Evolutionary conservation across 2,113 vertebrate genomes (phyloP), one percentile per base, ranked within the genome.

Genomic region (Promerops cafer): DNA sequence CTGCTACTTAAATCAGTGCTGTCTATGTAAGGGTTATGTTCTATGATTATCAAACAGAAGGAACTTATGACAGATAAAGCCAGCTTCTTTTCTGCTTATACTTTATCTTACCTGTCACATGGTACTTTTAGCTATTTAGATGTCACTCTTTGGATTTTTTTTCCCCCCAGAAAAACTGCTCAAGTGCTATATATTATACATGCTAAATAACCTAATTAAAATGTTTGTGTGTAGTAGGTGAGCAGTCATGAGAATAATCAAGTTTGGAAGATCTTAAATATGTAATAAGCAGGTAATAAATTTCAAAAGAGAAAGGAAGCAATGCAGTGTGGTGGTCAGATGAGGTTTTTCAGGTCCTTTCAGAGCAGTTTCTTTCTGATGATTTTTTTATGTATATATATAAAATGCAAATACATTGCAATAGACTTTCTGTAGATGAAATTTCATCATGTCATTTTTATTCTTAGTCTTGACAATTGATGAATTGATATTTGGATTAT

Each of bases 191-290:
- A 75, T 93, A 94, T 93, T 94, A 93, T 95, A 93, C 87, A 75
- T 93, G 76, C 69, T 79, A 96, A 96, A 71, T 84, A 87, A 88
- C 83, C 92, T 92, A 93, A 96, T 96, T 95, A 84, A 95, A 94
- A 84, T 66, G 65, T 94, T 92, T 95, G 27, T 83, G 57, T 93
- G 64, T 74, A 77, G 71, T 72, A 68, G 76, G 66, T 85, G 79
- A 64, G 59, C 81, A 88, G 93, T 70, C 64, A 56, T 88, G 68
- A 85, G 49, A 83, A 93, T 74, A 90, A 77, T 66, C 64, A 89
- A 71, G 94, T 76, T 57, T 92, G 65, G 42, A 77, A 88, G 71
- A 70, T 74, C 40, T 83, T 95, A 81, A 93, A 93, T 90, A 91
- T 66, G 30, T 93, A 75, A 86, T 87, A 80, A 91, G 56, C 33